Conservation (phyloP, 37 sponge, comb jelly and placozoan genomes). For the Diacarnus erythraeanus region DNA sequence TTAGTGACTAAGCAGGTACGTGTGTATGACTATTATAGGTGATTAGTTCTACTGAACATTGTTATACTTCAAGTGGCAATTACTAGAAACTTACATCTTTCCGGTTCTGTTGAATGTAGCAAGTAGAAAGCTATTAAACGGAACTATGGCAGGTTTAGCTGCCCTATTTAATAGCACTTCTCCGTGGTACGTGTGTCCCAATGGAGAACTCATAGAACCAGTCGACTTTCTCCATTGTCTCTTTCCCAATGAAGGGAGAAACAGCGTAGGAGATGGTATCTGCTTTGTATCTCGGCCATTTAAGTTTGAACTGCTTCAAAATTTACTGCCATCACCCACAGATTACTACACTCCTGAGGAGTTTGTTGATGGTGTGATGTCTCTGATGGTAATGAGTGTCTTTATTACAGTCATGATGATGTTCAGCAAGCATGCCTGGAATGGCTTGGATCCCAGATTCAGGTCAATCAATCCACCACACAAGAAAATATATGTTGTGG, state of each 20-base stretch:
- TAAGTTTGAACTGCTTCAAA: background rate
- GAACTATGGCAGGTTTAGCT: constrained; percentile 3
- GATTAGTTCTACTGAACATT: no score
- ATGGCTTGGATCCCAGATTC: constrained; percentile 46
- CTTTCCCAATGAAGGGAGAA: constrained; percentile 64
- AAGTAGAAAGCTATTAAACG: no score
- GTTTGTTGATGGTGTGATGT: constrained; percentile 47
- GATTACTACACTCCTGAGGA: constrained; percentile 45
- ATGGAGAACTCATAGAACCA: constrained; percentile 53
- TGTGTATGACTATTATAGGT: no score
- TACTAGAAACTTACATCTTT: no score
- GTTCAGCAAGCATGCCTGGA: constrained; percentile 24
- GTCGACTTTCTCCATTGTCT: constrained; percentile 57
- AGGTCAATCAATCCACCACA: constrained; percentile 68
- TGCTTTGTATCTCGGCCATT: constrained; percentile 42
- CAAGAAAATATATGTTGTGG: constrained; percentile 89
- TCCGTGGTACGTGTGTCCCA: constrained; percentile 45
- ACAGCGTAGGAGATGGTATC: constrained; percentile 12
- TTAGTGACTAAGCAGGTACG: no score
- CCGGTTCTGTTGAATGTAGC: no score
- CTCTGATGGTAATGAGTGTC: constrained; percentile 25
- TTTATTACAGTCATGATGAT: constrained; percentile 28
- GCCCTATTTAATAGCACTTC: background rate
- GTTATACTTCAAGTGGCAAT: no score
- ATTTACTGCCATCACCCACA: constrained; percentile 39